Conservation (phyloP, 2,797 vertebrate species). For the Cyclura pinguis region DNA sequence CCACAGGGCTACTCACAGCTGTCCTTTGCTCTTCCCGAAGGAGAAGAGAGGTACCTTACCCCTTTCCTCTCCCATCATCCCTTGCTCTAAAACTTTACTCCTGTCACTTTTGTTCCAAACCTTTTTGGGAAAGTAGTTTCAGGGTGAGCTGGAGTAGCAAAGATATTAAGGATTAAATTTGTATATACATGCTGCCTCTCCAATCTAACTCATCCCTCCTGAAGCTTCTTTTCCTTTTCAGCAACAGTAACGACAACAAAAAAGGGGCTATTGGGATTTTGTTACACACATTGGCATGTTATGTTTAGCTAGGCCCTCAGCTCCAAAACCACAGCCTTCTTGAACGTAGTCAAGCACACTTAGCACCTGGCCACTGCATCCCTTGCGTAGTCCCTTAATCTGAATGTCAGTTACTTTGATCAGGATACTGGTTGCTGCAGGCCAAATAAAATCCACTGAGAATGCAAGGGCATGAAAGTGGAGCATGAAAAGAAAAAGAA, state of each 20-base stretch:
- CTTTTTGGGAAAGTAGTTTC: neutral
- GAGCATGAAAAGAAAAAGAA: neutral
- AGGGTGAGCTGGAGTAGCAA: neutral
- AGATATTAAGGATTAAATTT: neutral
- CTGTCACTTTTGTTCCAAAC: neutral
- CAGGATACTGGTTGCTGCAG: neutral
- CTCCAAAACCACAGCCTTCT: constrained; percentile 23
- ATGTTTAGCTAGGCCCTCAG: neutral
- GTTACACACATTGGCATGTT: neutral
- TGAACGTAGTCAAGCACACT: constrained; percentile 9
- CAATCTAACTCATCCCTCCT: neutral
- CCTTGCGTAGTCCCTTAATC: constrained; percentile 20
- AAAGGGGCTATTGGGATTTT: neutral
- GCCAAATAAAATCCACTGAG: constrained; percentile 19
- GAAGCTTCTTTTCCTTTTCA: neutral
- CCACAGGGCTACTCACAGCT: too few relatives aligned
- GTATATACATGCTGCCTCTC: neutral
- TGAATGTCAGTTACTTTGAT: constrained; percentile 35
- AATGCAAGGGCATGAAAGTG: constrained; percentile 12
- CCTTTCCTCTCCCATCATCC: neutral
- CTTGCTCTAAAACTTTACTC: neutral
- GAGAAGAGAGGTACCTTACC: neutral
- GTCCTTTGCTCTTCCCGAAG: too few relatives aligned
- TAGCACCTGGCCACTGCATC: constrained; percentile 17
- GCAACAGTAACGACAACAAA: neutral